These are phyloP conservation scores for Podarcis lilfordi DNA, from an alignment of 2,797 vertebrate species.

Conservation along the genomic window DNA sequence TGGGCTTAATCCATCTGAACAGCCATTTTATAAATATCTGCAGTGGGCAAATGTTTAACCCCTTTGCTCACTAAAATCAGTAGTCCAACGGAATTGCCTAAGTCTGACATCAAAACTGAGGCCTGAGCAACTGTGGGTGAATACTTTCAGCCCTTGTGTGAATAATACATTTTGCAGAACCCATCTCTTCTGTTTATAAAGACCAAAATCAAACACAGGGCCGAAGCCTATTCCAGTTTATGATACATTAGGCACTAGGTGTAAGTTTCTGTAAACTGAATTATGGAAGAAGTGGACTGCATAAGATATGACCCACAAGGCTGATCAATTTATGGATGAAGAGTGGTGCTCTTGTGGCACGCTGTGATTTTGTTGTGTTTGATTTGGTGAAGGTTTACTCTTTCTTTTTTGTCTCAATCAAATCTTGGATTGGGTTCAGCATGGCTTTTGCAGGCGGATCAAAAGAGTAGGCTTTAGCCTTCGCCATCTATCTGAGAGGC, in stretches of 20 bases:
- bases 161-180: conserved; percentile 55
- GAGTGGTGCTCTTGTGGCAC: not conserved
- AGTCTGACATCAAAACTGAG: conserved; percentile 25
- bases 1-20: conserved; percentile 59
- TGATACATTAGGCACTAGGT: not conserved
- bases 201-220: conserved; percentile 18
- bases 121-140: conserved; percentile 10
- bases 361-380: conserved; percentile 22
- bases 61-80: not conserved
- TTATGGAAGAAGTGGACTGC: conserved; percentile 53
- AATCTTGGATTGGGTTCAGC: not conserved
- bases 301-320: conserved; percentile 45
- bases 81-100: conserved; percentile 25
- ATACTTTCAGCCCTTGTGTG: conserved; percentile 42
- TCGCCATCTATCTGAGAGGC: not conserved
- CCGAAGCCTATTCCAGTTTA: conserved; percentile 54
- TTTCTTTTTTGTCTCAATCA: fast-evolving
- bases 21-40: not conserved
- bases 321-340: conserved; percentile 9
- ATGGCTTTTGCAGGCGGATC: not conserved
- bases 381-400: not conserved
- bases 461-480: not conserved
- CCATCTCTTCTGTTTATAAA: not conserved
- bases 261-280: conserved; percentile 35
- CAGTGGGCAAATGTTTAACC: conserved; percentile 26